These are phyloP conservation scores for Ruditapes philippinarum DNA, from an alignment of 1,140 invertebrate genomes.

Conservation along the genomic window DNA sequence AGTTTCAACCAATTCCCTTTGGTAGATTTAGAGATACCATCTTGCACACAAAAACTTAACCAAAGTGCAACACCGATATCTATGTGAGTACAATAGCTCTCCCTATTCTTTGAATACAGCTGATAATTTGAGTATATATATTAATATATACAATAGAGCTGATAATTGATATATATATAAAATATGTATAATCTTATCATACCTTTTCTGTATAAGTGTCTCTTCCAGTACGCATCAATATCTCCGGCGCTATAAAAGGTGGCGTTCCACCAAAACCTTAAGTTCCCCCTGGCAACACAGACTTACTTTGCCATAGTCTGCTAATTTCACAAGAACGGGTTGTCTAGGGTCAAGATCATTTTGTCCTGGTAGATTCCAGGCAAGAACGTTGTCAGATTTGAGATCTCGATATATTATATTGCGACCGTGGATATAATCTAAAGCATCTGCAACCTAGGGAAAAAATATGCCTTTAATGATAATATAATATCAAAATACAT, in stretches of 20 bases:
- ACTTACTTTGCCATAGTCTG: conserved; percentile 97
- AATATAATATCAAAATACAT: not conserved
- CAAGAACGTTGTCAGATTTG: conserved; percentile 99
- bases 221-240: conserved; percentile 99
- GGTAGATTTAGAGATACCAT: no score
- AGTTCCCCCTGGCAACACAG: conserved; percentile 88
- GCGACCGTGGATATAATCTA: conserved; percentile 98
- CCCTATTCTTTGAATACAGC: no score
- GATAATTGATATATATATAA: no score
- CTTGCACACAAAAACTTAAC: no score
- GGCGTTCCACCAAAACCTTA: conserved; percentile 97
- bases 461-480: no score
- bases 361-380: conserved; percentile 95
- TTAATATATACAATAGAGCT: no score
- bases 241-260: conserved; percentile 99
- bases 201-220: conserved; percentile 99
- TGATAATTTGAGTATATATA: no score
- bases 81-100: no score
- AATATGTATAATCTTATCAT: no score
- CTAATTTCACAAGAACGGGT: conserved; percentile 95
- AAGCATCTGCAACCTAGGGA: conserved; percentile 93
- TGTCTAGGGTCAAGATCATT: conserved; percentile 81
- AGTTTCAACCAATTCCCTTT: no score
- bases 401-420: conserved; percentile 98
- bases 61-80: no score